A percentile compares a stretch with the other conserved stretches of the same genome.
Conservation (phyloP, 2,888 invertebrate species). For the Archips xylosteana region DNA sequence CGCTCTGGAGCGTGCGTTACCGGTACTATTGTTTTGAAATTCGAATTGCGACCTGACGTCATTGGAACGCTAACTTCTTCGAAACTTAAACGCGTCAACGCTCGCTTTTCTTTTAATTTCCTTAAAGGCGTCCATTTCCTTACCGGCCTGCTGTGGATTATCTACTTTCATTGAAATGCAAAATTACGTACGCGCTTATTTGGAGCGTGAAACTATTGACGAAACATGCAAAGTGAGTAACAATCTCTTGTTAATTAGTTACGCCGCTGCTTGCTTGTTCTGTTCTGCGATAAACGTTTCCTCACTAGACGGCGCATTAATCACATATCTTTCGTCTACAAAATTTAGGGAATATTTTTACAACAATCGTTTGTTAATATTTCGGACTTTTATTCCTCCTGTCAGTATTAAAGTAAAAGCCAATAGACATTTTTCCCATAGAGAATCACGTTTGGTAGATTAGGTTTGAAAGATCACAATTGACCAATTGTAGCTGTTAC, state of each 20-base stretch:
- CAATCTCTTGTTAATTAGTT: constrained; percentile 84
- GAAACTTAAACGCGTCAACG: constrained; percentile 52
- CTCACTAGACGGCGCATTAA: constrained; percentile 76
- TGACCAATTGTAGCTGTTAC: constrained; percentile 40
- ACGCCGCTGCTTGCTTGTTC: constrained; percentile 56
- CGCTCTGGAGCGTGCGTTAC: constrained; percentile 63
- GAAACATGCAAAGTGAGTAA: constrained; percentile 85
- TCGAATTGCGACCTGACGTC: constrained; percentile 70
- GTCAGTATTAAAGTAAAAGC: constrained; percentile 7
- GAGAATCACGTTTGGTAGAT: constrained; percentile 20
- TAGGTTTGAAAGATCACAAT: constrained; percentile 39
- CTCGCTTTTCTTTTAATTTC: constrained; percentile 30
- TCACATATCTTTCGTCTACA: constrained; percentile 48
- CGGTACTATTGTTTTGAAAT: constrained; percentile 77
- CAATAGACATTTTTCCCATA: constrained; percentile 13
- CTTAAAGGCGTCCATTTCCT: constrained; percentile 42
- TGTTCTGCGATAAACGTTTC: constrained; percentile 77
- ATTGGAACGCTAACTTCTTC: constrained; percentile 70
- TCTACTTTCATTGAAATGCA: constrained; percentile 79
- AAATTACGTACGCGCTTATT: constrained; percentile 56
- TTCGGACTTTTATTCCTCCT: constrained; percentile 14
- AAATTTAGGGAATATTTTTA: constrained; percentile 28
- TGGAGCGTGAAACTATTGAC: constrained; percentile 84
- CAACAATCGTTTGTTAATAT: constrained; percentile 21
- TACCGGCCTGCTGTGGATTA: constrained; percentile 57